Evolutionary conservation across 2,797 vertebrate genomes (phyloP).

Genomic region (Enteromius trimaculatus): DNA sequence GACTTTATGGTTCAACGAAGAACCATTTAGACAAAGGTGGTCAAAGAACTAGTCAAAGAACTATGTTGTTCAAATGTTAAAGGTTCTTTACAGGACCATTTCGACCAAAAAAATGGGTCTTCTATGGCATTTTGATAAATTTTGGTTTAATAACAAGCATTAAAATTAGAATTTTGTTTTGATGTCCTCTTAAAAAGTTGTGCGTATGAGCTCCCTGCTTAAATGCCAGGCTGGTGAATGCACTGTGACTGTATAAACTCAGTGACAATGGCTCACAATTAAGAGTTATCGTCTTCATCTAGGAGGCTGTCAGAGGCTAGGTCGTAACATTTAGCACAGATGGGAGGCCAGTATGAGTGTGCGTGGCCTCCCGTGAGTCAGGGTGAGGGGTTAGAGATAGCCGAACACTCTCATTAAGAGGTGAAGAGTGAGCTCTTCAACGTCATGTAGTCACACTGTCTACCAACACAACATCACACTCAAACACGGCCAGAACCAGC

Average conservation of each 20-base stretch:
- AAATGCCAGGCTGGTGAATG: conserved; percentile 30
- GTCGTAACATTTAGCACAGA: conserved; percentile 78
- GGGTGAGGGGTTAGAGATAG: conserved; percentile 69
- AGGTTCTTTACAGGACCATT: no score
- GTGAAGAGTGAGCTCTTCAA: conserved; percentile 77
- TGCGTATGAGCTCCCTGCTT: background rate
- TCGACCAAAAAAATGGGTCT: no score
- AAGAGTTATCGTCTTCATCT: conserved; percentile 70
- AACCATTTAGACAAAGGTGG: no score
- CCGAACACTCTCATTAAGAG: conserved; percentile 77
- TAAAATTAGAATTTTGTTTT: background rate
- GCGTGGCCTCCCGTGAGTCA: conserved; percentile 45
- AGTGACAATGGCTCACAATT: conserved; percentile 25
- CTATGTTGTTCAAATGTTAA: no score
- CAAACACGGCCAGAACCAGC: conserved; percentile 29
- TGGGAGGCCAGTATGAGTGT: conserved; percentile 68
- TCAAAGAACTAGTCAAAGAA: no score
- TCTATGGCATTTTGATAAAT: no score
- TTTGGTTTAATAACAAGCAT: background rate
- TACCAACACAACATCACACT: conserved; percentile 33
- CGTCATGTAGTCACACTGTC: conserved; percentile 60
- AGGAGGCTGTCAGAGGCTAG: conserved; percentile 65
- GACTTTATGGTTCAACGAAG: no score
- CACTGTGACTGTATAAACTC: conserved; percentile 29
- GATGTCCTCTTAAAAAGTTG: background rate